Conservation (phyloP, 2,113 vertebrate species). For the Xyrauchen texanus region DNA sequence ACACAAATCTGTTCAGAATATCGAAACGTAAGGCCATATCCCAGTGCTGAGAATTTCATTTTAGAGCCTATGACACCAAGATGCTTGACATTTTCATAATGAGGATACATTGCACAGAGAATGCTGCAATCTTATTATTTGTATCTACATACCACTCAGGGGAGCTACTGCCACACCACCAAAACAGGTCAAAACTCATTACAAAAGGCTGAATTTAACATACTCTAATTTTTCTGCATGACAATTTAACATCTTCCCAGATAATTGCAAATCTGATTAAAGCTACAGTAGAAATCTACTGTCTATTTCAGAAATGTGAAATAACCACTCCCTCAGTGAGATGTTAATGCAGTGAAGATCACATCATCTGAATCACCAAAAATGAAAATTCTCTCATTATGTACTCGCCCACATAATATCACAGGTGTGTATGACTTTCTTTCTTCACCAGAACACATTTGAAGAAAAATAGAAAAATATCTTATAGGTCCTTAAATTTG, state of each 20-base stretch:
- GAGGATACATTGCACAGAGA: conserved; percentile 38
- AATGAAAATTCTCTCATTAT: too few species aligned
- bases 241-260: not conserved
- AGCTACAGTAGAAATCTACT: not conserved
- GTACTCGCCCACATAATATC: too few species aligned
- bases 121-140: conserved; percentile 28
- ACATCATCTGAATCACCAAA: too few species aligned
- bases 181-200: conserved; percentile 15
- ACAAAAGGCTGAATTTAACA: conserved; percentile 1
- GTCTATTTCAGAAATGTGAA: too few species aligned
- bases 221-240: not conserved
- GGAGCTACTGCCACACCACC: not conserved
- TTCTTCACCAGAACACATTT: too few species aligned
- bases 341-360: too few species aligned
- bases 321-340: too few species aligned
- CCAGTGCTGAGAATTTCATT: conserved; percentile 1
- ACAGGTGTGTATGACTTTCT: too few species aligned
- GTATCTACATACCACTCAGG: conserved; percentile 31
- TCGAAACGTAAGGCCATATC: not conserved
- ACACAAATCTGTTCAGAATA: conserved; percentile 4
- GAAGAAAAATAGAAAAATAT: too few species aligned
- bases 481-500: too few species aligned
- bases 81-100: conserved; percentile 55
- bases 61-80: conserved; percentile 15
- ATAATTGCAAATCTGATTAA: not conserved